phyloP scores from a whole-genome alignment of 2,888 invertebrate genomes.

The Aphodius sticticus region DNA sequence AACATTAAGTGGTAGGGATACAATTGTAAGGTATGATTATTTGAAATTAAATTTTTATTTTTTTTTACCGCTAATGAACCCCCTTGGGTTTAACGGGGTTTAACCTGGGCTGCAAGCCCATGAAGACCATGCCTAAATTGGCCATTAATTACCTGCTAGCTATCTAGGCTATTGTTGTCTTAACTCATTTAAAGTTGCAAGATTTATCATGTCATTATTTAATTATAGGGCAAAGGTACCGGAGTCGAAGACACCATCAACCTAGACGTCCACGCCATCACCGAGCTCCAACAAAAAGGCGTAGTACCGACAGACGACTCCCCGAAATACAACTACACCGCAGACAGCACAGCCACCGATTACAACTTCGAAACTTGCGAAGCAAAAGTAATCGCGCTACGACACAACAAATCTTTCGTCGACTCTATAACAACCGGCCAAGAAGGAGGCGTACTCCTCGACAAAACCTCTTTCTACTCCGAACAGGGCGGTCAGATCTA shows the following conservation, averaged over 20 bases:
- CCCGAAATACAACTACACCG: constrained; percentile 88
- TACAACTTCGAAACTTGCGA: constrained; percentile 79
- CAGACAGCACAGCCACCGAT: constrained; percentile 69
- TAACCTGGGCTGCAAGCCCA: too few species aligned
- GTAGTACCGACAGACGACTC: constrained; percentile 88
- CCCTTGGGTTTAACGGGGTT: too few species aligned
- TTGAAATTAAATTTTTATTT: too few species aligned
- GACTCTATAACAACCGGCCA: constrained; percentile 82
- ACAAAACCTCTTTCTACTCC: constrained; percentile 95
- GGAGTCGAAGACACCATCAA: constrained; percentile 85
- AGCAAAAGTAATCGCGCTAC: constrained; percentile 83
- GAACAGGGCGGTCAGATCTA: constrained; percentile 99
- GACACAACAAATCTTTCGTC: constrained; percentile 85
- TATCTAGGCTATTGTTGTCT: too few species aligned
- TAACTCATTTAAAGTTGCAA: too few species aligned
- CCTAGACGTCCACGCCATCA: constrained; percentile 95
- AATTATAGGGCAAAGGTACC: constrained; percentile 71
- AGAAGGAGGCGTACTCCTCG: constrained; percentile 90
- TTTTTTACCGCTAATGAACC: too few species aligned
- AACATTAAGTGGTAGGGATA: too few species aligned
- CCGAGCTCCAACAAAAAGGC: constrained; percentile 81
- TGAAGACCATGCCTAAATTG: too few species aligned
- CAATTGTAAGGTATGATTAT: too few species aligned
- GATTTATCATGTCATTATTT: constrained; percentile 33
- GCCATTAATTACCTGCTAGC: too few species aligned